These are phyloP conservation scores for Hypsibius dujardini DNA, from an alignment of 1,140 invertebrate genomes.

Conservation along the genomic window DNA sequence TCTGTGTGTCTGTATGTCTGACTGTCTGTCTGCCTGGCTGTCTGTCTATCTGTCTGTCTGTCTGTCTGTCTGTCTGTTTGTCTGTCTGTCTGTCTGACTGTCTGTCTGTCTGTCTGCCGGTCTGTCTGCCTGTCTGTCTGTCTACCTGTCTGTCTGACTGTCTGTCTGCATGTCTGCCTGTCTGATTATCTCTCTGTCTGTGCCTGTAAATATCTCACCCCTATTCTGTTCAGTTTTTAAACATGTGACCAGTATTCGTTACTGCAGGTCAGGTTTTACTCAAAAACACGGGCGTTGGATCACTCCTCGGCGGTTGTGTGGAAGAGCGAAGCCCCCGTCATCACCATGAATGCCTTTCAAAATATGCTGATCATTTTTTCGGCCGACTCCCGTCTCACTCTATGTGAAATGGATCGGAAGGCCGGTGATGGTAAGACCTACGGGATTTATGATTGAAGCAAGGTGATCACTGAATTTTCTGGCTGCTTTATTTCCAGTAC, in stretches of 20 bases:
- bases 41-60: too few species aligned
- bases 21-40: too few species aligned
- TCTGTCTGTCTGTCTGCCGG: too few species aligned
- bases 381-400: background rate
- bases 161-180: too few species aligned
- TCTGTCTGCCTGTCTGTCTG: too few species aligned
- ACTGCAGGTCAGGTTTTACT: slow-evolving; percentile 58
- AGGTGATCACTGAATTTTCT: background rate
- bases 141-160: too few species aligned
- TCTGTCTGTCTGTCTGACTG: too few species aligned
- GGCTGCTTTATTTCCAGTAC: background rate
- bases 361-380: slow-evolving; percentile 11
- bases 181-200: background rate
- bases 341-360: slow-evolving; percentile 5
- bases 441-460: too few species aligned
- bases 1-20: too few species aligned
- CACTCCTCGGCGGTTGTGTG: slow-evolving; percentile 31
- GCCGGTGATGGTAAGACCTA: background rate
- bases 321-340: slow-evolving; percentile 20
- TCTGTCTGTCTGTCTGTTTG: too few species aligned
- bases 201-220: slow-evolving; percentile 9
- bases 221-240: background rate
- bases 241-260: slow-evolving; percentile 14
- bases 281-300: slow-evolving; percentile 35
- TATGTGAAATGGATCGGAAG: background rate